Evolutionary conservation across 2,888 invertebrate species (phyloP).

Genomic region (Acronicta psi): DNA sequence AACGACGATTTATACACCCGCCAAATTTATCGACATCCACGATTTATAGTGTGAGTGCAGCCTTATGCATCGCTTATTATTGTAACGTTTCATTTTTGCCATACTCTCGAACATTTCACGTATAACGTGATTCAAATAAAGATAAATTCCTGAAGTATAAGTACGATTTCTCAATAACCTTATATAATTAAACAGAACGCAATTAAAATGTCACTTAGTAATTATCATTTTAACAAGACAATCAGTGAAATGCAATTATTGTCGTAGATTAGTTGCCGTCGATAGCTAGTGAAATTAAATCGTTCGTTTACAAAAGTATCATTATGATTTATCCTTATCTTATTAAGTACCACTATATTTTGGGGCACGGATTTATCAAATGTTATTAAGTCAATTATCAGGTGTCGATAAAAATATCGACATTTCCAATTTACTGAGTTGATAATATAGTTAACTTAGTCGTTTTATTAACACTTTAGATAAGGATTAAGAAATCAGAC

Average conservation of each 20-base stretch:
- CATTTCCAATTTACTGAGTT: slow-evolving; percentile 49
- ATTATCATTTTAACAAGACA: slow-evolving; percentile 64
- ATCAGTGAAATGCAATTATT: slow-evolving; percentile 66
- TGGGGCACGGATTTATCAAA: slow-evolving; percentile 52
- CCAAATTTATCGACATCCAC: slow-evolving; percentile 86
- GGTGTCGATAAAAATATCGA: slow-evolving; percentile 52
- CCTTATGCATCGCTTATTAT: slow-evolving; percentile 64
- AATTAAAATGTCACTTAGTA: slow-evolving; percentile 66
- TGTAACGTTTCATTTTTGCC: slow-evolving; percentile 65
- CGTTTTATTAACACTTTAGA: slow-evolving; percentile 45
- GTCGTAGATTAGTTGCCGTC: slow-evolving; percentile 53
- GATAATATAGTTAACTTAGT: slow-evolving; percentile 46
- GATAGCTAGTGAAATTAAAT: slow-evolving; percentile 56
- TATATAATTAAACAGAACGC: slow-evolving; percentile 50
- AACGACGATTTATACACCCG: slow-evolving; percentile 86
- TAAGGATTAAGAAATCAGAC: slow-evolving; percentile 44
- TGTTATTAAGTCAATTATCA: slow-evolving; percentile 55
- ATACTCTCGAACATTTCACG: slow-evolving; percentile 51
- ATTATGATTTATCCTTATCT: slow-evolving; percentile 53
- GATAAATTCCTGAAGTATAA: slow-evolving; percentile 48
- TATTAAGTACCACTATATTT: slow-evolving; percentile 43
- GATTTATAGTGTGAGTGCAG: slow-evolving; percentile 76
- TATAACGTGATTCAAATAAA: slow-evolving; percentile 53
- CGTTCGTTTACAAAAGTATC: slow-evolving; percentile 45
- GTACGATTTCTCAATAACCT: slow-evolving; percentile 49